Evolutionary conservation across 2,797 vertebrate species (phyloP), one percentile per base, ranked within the genome.

Genomic region (Sitta carolinensis): DNA sequence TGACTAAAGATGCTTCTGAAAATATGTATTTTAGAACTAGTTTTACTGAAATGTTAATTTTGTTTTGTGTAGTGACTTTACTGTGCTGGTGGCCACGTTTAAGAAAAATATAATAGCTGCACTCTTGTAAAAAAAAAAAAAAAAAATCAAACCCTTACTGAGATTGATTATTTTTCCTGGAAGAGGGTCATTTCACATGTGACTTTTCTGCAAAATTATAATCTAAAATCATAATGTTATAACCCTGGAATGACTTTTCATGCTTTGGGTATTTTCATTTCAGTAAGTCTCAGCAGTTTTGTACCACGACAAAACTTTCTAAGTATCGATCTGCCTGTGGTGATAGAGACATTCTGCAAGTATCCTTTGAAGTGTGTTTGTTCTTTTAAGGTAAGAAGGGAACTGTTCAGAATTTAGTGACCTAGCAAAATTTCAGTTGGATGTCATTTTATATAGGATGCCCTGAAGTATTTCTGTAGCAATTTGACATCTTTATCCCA

Each of bases 341-440:
- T 99, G 96, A 94, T 99, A 94, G 99, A 99, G 95, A 99, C 99
- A 10, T 99, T 99, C 97, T 99, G 98, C 98, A 99, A 99, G 99
- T 99, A 99, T 99, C 99, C 99, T 99, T 99, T 98, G 69, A 85
- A 73, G 38, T 95, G 19, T 88, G 14, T 61, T 85, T 85, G 50
- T 82, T 93, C 85, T 90, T 87, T 78, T 75, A 84, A 82, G 82
- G 47, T 78, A 91, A 91, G 68, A 81, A 89, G 10, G 16, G 38
- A 86, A 55, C 50, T 73, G 27, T 79, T 86, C 27, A 55, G 51
- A 74, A 89, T 76, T 76, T 82, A 45, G 36, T 81, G 63, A 85
- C 36, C 47, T 66, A 89, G 72, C 69, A 84, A 73, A 87, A 67
- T 90, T 90, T 84, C 63, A 74, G 25, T 73, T 82, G 57, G 45